Evolutionary conservation across 2,888 invertebrate genomes (phyloP), one percentile per base, ranked within the genome.

Genomic region (Cataglyphis cursor): DNA sequence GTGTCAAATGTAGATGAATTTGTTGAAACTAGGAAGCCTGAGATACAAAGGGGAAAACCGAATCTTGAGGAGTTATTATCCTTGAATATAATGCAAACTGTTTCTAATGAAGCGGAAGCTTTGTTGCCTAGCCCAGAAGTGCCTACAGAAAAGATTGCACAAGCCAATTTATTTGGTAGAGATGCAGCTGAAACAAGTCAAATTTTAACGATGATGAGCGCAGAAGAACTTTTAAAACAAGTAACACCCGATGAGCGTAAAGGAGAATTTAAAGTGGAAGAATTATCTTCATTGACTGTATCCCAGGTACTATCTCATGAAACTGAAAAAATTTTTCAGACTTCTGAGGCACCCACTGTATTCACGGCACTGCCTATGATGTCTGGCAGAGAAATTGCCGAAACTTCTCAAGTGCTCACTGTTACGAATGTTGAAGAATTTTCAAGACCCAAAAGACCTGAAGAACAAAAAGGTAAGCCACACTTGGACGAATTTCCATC

Each of bases 121-220:
- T 21, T 87, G 18, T 59, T 92, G 38, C 76, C 85, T 1, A 86
- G 70, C 24, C 64, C 84, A 0, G 92, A 90, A 48, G 83, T 88
- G 41, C 95, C 95, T 5, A 90, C 89, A 24, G 90, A 93, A 82
- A 95, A 95, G 88, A 92, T 90, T 72, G 95, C 96, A 1, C 89
- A 87, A 51, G 92, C 93, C 51, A 93, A 87, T 88, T 89, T 91
- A 84, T 90, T 82, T 85, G 94, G 91, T 83, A 91, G 87, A 57
- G 92, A 92, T 31, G 92, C 93, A 9, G 93, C 94, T 10, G 92
- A 94, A 81, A 92, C 91, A 1, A 90, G 85, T 59, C 92, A 93
- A 83, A 81, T 94, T 35, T 72, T 92, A 66, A 89, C 92, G 0
- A 89, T 92, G 83, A 85, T 87, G 18, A 91, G 85, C 31, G 88